phyloP scores from a whole-genome alignment of 2,113 vertebrate species.

The Chaetops frenatus region DNA sequence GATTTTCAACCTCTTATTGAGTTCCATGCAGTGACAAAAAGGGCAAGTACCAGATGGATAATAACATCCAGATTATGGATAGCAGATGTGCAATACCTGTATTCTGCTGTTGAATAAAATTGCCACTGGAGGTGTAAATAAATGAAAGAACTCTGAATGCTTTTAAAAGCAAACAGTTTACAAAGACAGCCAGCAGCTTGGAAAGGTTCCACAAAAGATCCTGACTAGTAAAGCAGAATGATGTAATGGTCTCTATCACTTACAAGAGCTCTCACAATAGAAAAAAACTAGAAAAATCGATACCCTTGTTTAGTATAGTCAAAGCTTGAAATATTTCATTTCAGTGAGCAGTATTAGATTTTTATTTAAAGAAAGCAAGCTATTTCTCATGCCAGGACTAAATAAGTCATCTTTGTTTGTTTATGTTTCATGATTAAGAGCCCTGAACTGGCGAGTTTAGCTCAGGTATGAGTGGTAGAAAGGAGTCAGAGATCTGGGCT shows the following conservation, averaged over 20 bases:
- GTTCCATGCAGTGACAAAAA: not conserved
- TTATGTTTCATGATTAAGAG: not conserved
- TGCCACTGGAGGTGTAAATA: not conserved
- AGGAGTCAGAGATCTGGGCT: not conserved
- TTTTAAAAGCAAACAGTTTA: not conserved
- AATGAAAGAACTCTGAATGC: not conserved
- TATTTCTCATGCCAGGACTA: not conserved
- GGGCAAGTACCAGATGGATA: not conserved
- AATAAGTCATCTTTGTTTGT: not conserved
- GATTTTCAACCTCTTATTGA: not conserved
- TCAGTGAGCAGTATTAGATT: not conserved
- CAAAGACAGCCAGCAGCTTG: not conserved
- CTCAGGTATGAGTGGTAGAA: not conserved
- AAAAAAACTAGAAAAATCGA: constrained; percentile 5
- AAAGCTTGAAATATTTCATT: not conserved
- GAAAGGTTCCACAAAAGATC: not conserved
- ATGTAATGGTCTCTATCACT: not conserved
- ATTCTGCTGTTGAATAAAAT: not conserved
- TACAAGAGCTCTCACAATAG: not conserved
- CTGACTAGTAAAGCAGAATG: not conserved
- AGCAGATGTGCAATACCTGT: not conserved
- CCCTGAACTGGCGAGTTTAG: not conserved
- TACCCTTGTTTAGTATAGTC: not conserved
- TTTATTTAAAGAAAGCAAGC: constrained; percentile 12
- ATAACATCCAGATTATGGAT: not conserved